Percentiles rank a stretch among this genome's conserved stretches.
These are phyloP conservation scores for Gryllus longicercus DNA, from an alignment of 2,888 invertebrate genomes.

Conservation along the genomic window DNA sequence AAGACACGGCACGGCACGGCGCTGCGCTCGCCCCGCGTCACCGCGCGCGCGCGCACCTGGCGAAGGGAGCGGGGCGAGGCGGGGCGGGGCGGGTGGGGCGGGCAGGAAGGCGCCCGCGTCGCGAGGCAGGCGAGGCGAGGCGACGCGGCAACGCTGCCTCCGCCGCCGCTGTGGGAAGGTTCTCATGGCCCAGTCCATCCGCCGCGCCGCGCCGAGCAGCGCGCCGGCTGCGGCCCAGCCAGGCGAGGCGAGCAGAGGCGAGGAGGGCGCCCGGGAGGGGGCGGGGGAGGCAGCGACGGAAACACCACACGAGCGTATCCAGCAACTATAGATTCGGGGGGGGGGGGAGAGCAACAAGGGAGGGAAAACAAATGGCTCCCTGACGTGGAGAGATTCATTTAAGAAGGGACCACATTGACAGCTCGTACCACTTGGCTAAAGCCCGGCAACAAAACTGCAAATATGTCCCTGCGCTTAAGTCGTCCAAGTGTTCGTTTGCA, in stretches of 20 bases:
- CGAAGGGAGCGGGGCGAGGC: not conserved
- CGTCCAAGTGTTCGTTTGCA: too few species aligned
- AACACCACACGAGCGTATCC: too few species aligned
- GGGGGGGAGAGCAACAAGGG: too few species aligned
- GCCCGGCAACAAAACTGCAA: too few species aligned
- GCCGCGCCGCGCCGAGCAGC: not conserved
- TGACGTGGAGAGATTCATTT: too few species aligned
- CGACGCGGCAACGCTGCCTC: not conserved
- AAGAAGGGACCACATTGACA: too few species aligned
- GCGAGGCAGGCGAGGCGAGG: not conserved
- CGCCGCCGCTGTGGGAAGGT: conserved; percentile 3
- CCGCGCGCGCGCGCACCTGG: not conserved
- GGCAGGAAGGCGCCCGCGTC: not conserved
- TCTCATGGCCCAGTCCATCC: conserved; percentile 8
- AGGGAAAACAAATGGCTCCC: too few species aligned
- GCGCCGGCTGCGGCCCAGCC: not conserved
- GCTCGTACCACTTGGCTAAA: too few species aligned
- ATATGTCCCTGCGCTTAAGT: too few species aligned
- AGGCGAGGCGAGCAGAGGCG: not conserved
- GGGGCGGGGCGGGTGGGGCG: not conserved
- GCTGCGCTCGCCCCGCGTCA: not conserved
- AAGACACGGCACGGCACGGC: not conserved
- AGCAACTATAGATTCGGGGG: too few species aligned
- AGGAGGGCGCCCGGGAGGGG: not conserved
- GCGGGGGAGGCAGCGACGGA: too few species aligned